Evolutionary conservation across 2,888 invertebrate species (phyloP), one percentile per base, ranked within the genome.

Genomic region (Arge pagana): DNA sequence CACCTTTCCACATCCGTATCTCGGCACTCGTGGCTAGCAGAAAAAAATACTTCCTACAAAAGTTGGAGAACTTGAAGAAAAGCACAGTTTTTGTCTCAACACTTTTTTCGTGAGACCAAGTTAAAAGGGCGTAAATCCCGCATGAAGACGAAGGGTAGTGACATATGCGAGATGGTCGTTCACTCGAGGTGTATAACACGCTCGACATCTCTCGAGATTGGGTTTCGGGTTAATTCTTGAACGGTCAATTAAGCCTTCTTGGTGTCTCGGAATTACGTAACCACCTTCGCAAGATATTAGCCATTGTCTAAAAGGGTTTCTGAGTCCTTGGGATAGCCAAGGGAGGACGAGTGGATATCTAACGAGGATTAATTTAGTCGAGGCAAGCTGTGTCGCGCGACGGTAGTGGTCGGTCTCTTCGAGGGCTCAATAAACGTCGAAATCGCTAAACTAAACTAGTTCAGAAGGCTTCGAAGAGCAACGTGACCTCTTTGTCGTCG

Each of bases 381-480:
- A 58, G 56, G 62, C 70, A 67, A 66, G 63, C 60, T 61, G 62
- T 63, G 62, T n/a, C n/a, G n/a, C n/a, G 64, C 61, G 62, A 64
- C 64, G 62, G 66, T 21, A 33, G n/a, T n/a, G 66, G 63, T 69
- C 74, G 74, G 74, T 74, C 72, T 75, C 64, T 65, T 58, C 60
- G 62, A 64, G 64, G 70, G 71, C 72, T 45, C 69, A 70, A 71
- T 72, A 70, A 73, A 72, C 68, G 69, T 63, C 63, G 65, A 70
- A 72, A 72, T 72, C 72, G 71, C 71, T 72, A 69, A 68, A 65
- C 72, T 66, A 72, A n/a, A 72, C 71, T 71, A 71, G 65, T 67
- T 64, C 54, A 63, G 62, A 52, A n/a, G n/a, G 60, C 40, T 61
- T 54, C 58, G 54, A 58, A 56, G n/a, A n/a, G n/a, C n/a, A n/a